Evolutionary conservation across 2,113 vertebrate species (phyloP), one percentile per base, ranked within the genome.

Genomic region (Bucco capensis): DNA sequence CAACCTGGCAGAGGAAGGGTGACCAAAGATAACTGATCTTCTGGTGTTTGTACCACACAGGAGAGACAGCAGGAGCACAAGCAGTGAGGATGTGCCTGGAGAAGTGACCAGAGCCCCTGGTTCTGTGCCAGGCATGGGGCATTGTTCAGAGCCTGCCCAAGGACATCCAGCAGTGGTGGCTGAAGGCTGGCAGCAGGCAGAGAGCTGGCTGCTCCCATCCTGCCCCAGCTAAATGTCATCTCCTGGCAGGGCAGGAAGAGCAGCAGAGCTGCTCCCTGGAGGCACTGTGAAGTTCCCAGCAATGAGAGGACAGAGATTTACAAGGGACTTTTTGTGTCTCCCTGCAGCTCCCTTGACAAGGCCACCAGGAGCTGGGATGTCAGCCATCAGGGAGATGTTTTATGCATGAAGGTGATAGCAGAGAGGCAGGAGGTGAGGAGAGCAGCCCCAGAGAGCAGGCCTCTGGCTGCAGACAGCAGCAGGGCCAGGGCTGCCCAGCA

Each of bases 91-190:
- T 42, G 40, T 42, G 40, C 40, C 40, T 42, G 54, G 16, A 83
- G 69, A 6, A 46, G 35, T 4, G 7, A 19, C 0, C 1, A 38
- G 25, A 12, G 30, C 11, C 27, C 64, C 40, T n/a, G 19, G 37
- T 3, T 31, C 44, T 6, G 2, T 0, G 1, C 24, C 1, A 10
- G 50, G 42, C 75, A 33, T 31, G 0, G 1, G 2, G 44, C 1
- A 65, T 18, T 4, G 3, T 5, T 30, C 70, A 6, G 51, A 71
- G 73, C 51, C 71, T 27, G 76, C 21, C 60, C 44, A 1, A 54
- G 69, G 24, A 27, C 6, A 25, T 50, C 44, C 66, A 78, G 49
- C 1, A 19, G 44, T 23, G 40, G 54, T 8, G 25, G 62, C 23
- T 5, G 64, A 14, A 60, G 75, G 49, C 53, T 35, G n/a, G 53